Base-by-base conservation (phyloP, 2,888 invertebrate species). In the Andrena hattorfiana region DNA sequence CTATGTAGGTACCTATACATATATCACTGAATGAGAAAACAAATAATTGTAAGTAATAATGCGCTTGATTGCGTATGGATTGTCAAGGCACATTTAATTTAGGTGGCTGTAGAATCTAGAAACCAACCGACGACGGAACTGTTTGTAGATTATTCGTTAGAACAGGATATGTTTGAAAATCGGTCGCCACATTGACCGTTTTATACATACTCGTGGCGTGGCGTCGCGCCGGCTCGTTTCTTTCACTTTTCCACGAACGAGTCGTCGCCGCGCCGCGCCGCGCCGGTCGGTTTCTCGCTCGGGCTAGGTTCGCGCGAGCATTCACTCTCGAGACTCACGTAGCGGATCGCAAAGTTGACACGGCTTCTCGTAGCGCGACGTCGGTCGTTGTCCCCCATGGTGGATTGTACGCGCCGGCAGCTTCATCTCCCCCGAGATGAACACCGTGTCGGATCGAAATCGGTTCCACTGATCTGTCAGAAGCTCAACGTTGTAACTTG, bases 271-370 rank as follows among this genome's bases (percentile, higher is more conserved):
- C 32, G n/a, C n/a, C 5, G n/a, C 30, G 13, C 0, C 30, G 20
- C 51, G 51, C 6, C 1, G 62, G n/a, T 30, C 35, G 20, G 62
- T 77, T 66, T 59, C 28, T 51, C 35, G 70, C n/a, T 20, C 10
- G 20, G 30, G 20, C 30, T 54, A 32, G 35, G 26, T 72, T 35
- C 4, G 23, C 81, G 87, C 82, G 87, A 83, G 90, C 91, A 89
- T 92, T 91, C 92, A 89, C 91, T 92, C 89, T 90, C 90, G 88
- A 89, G 89, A 87, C 88, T 89, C 80, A 88, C 91, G 89, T 90
- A 90, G 85, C 90, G 87, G 82, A 91, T 91, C 88, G 87, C 89
- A 84, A 90, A 91, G 85, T 89, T 89, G 84, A 87, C 80, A 67
- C 88, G 86, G 76, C 84, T 87, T 84, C 86, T 85, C 83, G 86